These are phyloP conservation scores for Colletes collaris DNA, from an alignment of 2,888 invertebrate species.

Conservation along the genomic window DNA sequence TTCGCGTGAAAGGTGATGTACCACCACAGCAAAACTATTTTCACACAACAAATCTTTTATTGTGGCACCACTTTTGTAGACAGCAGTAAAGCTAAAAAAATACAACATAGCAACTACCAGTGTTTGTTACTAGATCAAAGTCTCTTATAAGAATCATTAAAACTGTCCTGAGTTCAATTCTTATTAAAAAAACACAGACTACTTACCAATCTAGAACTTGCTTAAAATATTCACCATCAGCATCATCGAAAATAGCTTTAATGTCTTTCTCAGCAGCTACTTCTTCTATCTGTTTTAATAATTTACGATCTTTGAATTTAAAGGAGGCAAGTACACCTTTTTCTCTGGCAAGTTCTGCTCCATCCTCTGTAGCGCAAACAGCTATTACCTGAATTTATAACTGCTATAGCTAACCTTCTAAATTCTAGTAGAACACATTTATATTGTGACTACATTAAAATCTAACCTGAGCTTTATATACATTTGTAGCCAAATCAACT, in stretches of 20 bases:
- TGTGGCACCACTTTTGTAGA: conserved; percentile 73
- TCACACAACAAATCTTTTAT: conserved; percentile 74
- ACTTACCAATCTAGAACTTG: conserved; percentile 85
- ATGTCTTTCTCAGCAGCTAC: conserved; percentile 86
- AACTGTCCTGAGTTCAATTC: not conserved
- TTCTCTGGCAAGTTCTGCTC: conserved; percentile 85
- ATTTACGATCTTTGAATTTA: conserved; percentile 85
- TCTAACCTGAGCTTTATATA: conserved; percentile 86
- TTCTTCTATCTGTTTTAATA: conserved; percentile 85
- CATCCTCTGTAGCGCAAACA: conserved; percentile 87
- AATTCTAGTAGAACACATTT: not conserved
- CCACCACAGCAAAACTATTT: conserved; percentile 76
- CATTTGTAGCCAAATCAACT: conserved; percentile 88
- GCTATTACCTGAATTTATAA: conserved; percentile 85
- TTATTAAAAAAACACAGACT: not conserved
- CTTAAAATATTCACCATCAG: conserved; percentile 86
- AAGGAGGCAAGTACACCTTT: conserved; percentile 87
- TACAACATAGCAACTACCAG: conserved; percentile 25
- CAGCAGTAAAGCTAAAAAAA: conserved; percentile 75
- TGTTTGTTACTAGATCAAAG: conserved; percentile 15
- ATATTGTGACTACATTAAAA: not conserved
- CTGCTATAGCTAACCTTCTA: not conserved
- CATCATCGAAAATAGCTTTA: conserved; percentile 87
- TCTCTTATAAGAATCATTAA: conserved; percentile 11
- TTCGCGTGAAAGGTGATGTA: conserved; percentile 78